phyloP scores from a whole-genome alignment of 2,797 vertebrate species.

The Chiroxiphia lanceolata region DNA sequence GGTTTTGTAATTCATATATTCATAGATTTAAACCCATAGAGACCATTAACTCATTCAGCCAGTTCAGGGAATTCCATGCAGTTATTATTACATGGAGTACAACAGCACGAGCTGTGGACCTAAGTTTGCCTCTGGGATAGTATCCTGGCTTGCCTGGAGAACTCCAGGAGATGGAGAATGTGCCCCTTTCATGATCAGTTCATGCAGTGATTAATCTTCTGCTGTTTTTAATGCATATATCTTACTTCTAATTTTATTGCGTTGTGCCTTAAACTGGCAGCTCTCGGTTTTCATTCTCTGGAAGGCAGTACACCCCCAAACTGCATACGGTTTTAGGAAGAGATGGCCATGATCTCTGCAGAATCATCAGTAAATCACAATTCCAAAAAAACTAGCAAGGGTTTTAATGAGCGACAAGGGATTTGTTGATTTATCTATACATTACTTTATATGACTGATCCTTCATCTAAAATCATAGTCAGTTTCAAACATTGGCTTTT shows the following conservation, averaged over 20 bases:
- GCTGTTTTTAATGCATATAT: neutral
- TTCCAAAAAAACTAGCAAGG: neutral
- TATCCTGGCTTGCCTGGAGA: neutral
- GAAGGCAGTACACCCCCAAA: neutral
- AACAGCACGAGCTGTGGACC: neutral
- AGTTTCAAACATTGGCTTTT: neutral
- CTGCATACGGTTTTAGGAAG: neutral
- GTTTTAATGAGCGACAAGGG: neutral
- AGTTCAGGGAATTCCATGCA: neutral
- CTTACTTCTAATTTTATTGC: neutral
- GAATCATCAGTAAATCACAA: neutral
- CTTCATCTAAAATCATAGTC: neutral
- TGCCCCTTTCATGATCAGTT: neutral
- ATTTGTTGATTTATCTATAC: neutral
- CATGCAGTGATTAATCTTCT: neutral
- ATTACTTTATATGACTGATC: neutral
- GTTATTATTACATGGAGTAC: neutral
- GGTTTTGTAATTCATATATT: neutral
- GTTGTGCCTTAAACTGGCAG: neutral
- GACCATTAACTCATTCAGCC: neutral
- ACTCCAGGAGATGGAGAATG: neutral
- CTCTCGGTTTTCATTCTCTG: neutral
- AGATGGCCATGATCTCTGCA: neutral
- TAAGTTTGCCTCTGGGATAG: neutral
- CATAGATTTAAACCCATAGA: neutral